Evolutionary conservation across 2,113 vertebrate genomes (phyloP), one percentile per base, ranked within the genome.

Genomic region (Leptobrachium ailaonicum): DNA sequence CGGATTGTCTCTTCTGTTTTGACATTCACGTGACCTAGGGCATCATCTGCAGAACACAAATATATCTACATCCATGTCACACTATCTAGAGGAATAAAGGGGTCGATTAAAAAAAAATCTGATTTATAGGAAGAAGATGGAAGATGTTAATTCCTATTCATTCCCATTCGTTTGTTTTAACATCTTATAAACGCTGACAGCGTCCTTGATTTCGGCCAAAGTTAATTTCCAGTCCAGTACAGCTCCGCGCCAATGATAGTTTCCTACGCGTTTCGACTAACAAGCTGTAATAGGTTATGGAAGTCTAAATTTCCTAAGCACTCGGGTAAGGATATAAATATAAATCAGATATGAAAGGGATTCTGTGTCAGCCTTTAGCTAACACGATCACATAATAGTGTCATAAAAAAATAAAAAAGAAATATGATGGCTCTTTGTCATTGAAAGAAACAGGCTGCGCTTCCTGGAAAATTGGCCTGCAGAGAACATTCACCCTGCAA

Each of bases 381-480:
- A 60, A 60, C 56, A 60, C 56, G 1, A 60, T 60, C 56, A 60
- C 56, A 60, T 60, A 60, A 60, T 60, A 12, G 14, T n/a, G 14
- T 60, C 56, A 60, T 60, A 12, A 60, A 12, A 60, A n/a, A 60
- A n/a, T 60, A 60, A 60, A 60, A 60, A 60, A 60, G 56, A 60
- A 7, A 60, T 60, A 60, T 60, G 10, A 60, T 1, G 56, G 56
- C 56, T 9, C 56, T 60, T 60, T 60, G 56, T 60, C 56, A 60
- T 60, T 60, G 56, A 60, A 32, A 50, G 56, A 60, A 60, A 60
- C 11, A 60, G 6, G 56, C 11, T 60, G 56, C 14, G 56, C 56
- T 60, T 60, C 14, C 11, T 60, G 56, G 56, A 12, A 60, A 60
- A 60, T 60, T 60, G 56, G 56, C 56, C 20, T 32, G 20, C 20